Conservation (phyloP, 1,140 invertebrate genomes). For the Heliconius eleuchia region DNA sequence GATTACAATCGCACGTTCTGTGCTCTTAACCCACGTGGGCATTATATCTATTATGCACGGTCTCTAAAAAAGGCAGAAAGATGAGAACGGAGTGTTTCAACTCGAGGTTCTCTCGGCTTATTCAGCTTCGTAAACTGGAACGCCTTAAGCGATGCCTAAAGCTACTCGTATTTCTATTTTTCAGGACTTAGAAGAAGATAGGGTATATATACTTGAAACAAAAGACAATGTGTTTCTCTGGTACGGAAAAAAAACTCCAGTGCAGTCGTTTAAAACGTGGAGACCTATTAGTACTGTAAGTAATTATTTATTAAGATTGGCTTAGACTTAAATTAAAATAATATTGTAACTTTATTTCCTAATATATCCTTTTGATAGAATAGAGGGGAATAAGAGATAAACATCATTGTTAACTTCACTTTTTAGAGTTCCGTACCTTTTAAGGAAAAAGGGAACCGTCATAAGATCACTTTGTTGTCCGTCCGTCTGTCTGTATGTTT, state of each 20-base stretch:
- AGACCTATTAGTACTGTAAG: background rate
- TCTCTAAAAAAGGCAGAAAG: background rate
- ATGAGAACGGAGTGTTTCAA: background rate
- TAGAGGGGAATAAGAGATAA: too few relatives aligned
- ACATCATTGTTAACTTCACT: too few relatives aligned
- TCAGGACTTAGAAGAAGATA: constrained; percentile 23
- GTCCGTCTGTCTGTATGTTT: too few relatives aligned
- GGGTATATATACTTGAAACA: constrained; percentile 13
- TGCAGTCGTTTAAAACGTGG: background rate
- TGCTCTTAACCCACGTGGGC: too few relatives aligned
- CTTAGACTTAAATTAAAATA: background rate
- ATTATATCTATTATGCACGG: too few relatives aligned
- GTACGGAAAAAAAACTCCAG: background rate
- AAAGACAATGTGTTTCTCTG: constrained; percentile 7
- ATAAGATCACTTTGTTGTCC: too few relatives aligned
- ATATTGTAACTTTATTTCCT: too few relatives aligned
- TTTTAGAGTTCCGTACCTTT: too few relatives aligned
- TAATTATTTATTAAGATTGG: background rate
- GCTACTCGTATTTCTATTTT: background rate
- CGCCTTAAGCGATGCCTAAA: background rate
- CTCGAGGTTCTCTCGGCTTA: background rate
- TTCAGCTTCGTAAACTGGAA: background rate
- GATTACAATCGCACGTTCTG: too few relatives aligned
- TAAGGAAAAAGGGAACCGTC: too few relatives aligned
- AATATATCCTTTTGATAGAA: too few relatives aligned